Conservation (phyloP, 23 tunicate genomes). For the Ascidia mentula region DNA sequence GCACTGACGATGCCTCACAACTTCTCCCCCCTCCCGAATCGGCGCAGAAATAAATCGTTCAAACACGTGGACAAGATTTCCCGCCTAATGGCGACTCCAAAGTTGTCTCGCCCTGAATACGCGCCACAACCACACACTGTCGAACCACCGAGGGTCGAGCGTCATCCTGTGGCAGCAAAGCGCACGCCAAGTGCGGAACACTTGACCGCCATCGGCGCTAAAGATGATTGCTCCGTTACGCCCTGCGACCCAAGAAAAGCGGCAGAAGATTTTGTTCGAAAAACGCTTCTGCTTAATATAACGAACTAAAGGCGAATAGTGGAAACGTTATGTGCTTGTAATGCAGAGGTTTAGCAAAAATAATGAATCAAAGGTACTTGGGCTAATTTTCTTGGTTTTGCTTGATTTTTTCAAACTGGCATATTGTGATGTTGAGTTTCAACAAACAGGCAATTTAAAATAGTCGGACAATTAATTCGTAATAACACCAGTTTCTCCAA, state of each 20-base stretch:
- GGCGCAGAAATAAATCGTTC: constrained; percentile 27
- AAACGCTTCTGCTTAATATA: constrained; percentile 3
- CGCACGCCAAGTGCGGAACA: neutral
- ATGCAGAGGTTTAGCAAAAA: no score
- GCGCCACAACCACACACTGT: no score
- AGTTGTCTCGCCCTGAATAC: neutral
- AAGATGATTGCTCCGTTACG: neutral
- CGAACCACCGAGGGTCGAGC: neutral
- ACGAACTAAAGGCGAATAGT: no score
- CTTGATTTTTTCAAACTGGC: no score
- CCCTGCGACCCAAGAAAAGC: constrained; percentile 3
- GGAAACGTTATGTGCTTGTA: no score
- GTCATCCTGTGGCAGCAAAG: neutral
- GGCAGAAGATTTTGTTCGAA: constrained; percentile 14
- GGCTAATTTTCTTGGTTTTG: no score
- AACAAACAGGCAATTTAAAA: no score
- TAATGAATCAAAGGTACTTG: no score
- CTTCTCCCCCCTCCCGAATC: constrained; percentile 2
- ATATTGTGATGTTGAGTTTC: no score
- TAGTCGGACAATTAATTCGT: no score
- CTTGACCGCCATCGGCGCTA: neutral
- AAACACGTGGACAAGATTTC: constrained; percentile 71
- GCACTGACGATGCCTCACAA: constrained; percentile 11
- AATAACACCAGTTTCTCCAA: no score
- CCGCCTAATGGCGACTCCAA: constrained; percentile 56